Evolutionary conservation across 2,797 vertebrate species (phyloP).

Genomic region (Glyptemys insculpta): DNA sequence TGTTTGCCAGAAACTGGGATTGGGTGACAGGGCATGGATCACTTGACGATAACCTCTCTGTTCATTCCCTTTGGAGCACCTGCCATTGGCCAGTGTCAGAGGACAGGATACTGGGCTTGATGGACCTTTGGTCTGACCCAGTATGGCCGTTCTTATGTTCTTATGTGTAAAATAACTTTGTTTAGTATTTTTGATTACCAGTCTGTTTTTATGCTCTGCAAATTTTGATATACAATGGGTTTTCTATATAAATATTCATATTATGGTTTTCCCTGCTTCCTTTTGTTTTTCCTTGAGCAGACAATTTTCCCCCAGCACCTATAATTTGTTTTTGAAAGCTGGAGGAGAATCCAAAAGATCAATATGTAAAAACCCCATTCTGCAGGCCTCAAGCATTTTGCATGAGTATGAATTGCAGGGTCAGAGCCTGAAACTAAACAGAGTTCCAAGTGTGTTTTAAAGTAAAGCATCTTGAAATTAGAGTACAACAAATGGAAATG

Average conservation of each 20-base stretch:
- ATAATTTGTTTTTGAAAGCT: not conserved
- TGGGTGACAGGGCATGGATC: too few species aligned
- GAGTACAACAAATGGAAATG: not conserved
- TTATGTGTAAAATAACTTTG: not conserved
- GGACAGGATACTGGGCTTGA: too few species aligned
- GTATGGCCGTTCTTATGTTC: too few species aligned
- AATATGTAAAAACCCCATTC: not conserved
- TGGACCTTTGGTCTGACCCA: too few species aligned
- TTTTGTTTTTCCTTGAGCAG: not conserved
- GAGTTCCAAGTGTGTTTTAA: not conserved
- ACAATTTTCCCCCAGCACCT: not conserved
- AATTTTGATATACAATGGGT: not conserved
- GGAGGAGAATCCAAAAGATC: not conserved
- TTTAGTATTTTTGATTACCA: not conserved
- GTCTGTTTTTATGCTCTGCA: not conserved
- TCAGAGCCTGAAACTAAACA: not conserved
- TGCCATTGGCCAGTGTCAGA: too few species aligned
- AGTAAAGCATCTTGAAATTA: not conserved
- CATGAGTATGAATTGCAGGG: not conserved
- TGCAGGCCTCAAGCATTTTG: not conserved
- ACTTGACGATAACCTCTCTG: too few species aligned
- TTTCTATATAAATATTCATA: not conserved
- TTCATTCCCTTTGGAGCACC: too few species aligned
- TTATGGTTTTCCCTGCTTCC: not conserved
- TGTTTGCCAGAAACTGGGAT: too few species aligned